A percentile compares a stretch with the other conserved stretches of the same genome.
phyloP scores from a whole-genome alignment of 2,797 vertebrate species.

The Cryptoblepharus egeriae region DNA sequence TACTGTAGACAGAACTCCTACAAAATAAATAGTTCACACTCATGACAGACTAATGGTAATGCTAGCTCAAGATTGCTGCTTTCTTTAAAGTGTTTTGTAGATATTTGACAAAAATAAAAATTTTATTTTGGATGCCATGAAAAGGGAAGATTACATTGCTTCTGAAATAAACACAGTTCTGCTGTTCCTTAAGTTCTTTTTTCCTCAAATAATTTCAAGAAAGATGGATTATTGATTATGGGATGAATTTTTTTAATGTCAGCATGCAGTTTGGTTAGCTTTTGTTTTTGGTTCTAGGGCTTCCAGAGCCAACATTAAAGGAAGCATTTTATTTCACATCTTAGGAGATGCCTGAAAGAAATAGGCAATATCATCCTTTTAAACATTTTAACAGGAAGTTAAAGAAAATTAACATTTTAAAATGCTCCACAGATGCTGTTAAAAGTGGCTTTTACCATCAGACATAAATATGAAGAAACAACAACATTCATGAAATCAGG shows the following conservation, averaged over 20 bases:
- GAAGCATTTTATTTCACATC: constrained; percentile 5
- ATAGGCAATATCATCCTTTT: constrained; percentile 35
- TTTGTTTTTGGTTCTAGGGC: constrained; percentile 34
- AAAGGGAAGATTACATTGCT: neutral
- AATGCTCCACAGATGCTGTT: constrained; percentile 30
- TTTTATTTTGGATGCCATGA: neutral
- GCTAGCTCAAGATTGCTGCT: neutral
- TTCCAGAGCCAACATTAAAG: constrained; percentile 36
- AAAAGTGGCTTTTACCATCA: constrained; percentile 37
- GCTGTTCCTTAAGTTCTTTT: constrained; percentile 6
- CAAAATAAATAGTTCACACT: neutral
- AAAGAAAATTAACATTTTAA: constrained; percentile 18
- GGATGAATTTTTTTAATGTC: constrained; percentile 37
- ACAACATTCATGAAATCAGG: constrained; percentile 42
- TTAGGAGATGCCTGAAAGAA: constrained; percentile 40
- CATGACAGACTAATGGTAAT: neutral
- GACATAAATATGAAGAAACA: constrained; percentile 46
- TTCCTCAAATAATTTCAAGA: constrained; percentile 32
- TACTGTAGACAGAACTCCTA: neutral
- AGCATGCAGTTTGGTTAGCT: constrained; percentile 36
- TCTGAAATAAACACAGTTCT: neutral
- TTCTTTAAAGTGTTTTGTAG: neutral
- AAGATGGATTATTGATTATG: neutral
- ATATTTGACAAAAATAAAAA: neutral
- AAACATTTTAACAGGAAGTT: constrained; percentile 53